These are phyloP conservation scores for Paramisgurnus dabryanus DNA, from an alignment of 2,113 vertebrate species.

Conservation along the genomic window DNA sequence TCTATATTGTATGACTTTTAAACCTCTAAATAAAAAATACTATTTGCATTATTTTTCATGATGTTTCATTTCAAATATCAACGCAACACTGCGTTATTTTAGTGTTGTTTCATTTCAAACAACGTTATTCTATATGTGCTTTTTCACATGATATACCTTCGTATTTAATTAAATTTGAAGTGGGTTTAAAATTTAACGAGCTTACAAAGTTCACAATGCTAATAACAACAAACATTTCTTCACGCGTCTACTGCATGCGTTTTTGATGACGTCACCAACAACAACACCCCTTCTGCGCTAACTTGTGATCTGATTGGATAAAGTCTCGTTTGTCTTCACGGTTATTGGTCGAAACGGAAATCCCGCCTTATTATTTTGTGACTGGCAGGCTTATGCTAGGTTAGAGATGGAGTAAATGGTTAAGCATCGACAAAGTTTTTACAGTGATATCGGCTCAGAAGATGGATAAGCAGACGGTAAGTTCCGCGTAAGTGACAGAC, in stretches of 20 bases:
- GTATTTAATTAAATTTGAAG: too few species aligned
- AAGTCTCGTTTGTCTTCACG: background rate
- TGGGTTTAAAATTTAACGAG: too few species aligned
- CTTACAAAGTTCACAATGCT: background rate
- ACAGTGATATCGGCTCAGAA: background rate
- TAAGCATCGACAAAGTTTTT: constrained; percentile 51
- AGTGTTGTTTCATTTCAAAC: too few species aligned
- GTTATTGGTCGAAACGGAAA: constrained; percentile 24
- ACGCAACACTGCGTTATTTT: background rate
- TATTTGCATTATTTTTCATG: constrained; percentile 76
- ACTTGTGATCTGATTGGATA: constrained; percentile 23
- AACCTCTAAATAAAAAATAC: constrained; percentile 83
- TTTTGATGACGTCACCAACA: background rate
- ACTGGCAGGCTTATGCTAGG: constrained; percentile 39
- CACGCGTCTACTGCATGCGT: background rate
- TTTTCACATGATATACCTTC: too few species aligned
- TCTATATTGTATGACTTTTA: constrained; percentile 87
- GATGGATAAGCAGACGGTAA: constrained; percentile 41
- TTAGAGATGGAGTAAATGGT: constrained; percentile 44
- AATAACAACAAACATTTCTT: background rate
- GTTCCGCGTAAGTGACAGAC: background rate
- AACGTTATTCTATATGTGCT: too few species aligned
- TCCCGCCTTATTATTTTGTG: constrained; percentile 36
- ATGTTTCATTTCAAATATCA: background rate
- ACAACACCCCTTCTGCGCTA: background rate